Evolutionary conservation across 2,888 invertebrate genomes (phyloP).

Genomic region (Drosophila tanythrix): DNA sequence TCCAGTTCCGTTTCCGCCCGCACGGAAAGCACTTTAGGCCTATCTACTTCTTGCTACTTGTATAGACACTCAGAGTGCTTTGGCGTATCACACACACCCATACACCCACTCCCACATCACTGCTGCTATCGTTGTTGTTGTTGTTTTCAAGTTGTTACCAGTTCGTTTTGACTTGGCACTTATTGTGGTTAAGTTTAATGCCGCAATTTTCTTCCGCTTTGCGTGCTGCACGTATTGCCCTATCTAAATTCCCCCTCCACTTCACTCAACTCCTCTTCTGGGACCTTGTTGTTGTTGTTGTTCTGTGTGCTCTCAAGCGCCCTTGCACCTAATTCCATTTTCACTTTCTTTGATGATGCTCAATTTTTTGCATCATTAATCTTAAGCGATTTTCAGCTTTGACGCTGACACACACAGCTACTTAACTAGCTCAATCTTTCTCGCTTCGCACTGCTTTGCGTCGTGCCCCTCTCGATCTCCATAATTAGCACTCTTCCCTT

Average conservation of each 20-base stretch:
- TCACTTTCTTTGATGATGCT: conserved; percentile 80
- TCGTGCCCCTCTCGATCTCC: background rate
- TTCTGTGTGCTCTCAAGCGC: conserved; percentile 30
- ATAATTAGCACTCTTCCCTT: conserved; percentile 12
- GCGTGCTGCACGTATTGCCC: conserved; percentile 67
- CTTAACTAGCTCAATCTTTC: conserved; percentile 10
- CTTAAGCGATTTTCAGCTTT: conserved; percentile 79
- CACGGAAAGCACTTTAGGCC: conserved; percentile 63
- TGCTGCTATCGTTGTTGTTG: conserved; percentile 17
- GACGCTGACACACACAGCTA: conserved; percentile 58
- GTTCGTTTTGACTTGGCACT: conserved; percentile 61
- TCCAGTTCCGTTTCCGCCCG: conserved; percentile 69
- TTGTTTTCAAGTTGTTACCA: conserved; percentile 54
- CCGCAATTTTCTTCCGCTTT: conserved; percentile 70
- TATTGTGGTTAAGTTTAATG: conserved; percentile 78
- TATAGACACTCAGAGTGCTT: conserved; percentile 24
- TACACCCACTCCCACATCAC: conserved; percentile 7
- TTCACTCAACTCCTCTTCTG: background rate
- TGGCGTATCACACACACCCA: conserved; percentile 29
- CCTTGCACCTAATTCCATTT: conserved; percentile 79
- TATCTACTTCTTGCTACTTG: conserved; percentile 61
- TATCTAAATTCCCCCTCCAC: conserved; percentile 1
- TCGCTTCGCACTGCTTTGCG: background rate
- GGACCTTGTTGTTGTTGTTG: conserved; percentile 4
- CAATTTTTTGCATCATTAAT: conserved; percentile 81